Conservation (phyloP, 1,140 invertebrate species). For the Sesamia nonagrioides region DNA sequence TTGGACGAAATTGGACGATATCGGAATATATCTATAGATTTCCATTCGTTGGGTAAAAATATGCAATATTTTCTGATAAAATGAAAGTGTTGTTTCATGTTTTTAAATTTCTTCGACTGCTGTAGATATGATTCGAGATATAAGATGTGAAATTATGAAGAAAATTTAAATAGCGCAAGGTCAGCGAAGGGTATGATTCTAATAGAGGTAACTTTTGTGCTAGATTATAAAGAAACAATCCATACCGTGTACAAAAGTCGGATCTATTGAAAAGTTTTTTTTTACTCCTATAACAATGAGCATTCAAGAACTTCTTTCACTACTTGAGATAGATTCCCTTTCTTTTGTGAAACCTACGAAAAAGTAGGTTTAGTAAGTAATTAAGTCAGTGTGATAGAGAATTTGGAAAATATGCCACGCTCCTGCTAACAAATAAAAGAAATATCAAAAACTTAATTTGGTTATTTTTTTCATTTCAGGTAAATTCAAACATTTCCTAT, state of each 20-base stretch:
- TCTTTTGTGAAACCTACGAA: neutral
- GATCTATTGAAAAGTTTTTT: neutral
- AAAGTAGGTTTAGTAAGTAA: neutral
- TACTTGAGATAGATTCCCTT: neutral
- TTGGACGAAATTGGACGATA: slow-evolving; percentile 47
- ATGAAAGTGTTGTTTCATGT: slow-evolving; percentile 27
- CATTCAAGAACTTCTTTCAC: neutral
- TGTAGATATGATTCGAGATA: neutral
- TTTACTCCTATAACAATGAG: neutral
- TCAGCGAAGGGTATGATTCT: slow-evolving; percentile 9
- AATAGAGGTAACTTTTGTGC: neutral
- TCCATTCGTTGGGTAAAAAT: slow-evolving; percentile 21
- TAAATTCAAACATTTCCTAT: neutral
- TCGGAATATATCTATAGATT: slow-evolving; percentile 45
- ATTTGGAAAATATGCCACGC: neutral
- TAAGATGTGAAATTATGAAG: slow-evolving; percentile 1
- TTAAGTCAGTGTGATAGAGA: neutral
- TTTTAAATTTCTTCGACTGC: slow-evolving; percentile 5
- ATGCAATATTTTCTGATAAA: slow-evolving; percentile 12
- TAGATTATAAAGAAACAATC: neutral
- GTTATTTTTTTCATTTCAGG: slow-evolving; percentile 29
- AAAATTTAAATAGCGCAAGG: slow-evolving; percentile 7
- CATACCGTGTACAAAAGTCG: neutral
- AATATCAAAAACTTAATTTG: neutral
- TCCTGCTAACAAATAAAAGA: neutral